Evolutionary conservation across 2,113 vertebrate genomes (phyloP), one percentile per base, ranked within the genome.

Genomic region (Pseudopodoces humilis): DNA sequence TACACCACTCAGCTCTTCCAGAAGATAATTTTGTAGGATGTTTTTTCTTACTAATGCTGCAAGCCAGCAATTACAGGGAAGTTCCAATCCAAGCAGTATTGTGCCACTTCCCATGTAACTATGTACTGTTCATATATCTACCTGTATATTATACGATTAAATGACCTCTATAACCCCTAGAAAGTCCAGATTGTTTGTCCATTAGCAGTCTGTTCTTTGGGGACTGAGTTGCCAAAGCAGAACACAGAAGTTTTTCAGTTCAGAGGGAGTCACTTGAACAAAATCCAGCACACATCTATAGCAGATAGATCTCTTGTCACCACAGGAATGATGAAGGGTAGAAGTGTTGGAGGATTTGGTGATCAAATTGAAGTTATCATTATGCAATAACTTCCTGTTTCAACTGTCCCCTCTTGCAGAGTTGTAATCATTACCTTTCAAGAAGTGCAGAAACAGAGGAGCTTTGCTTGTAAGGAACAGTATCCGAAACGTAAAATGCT

Each of bases 181-280:
- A 92, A 96, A 94, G 49, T 86, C 88, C 53, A 94, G 90, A 47
- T 59, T 96, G 53, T 30, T 91, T 91, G 79, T 90, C 86, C 74
- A 86, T 95, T 96, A 92, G 3, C 67, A 75, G 39, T 18, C 3
- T 92, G 65, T 89, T 90, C 78, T 94, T 96, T 88, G 62, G 85
- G 52, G 76, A 71, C 33, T 67, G 35, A 75, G 27, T 79, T 84
- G 93, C 91, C 62, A 78, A 77, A 95, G 50, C 53, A 63, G 81
- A 83, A 87, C n/a, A 67, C 53, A 78, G 75, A 78, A 81, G 55
- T 83, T 96, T 97, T 96, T 91, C 64, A 58, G 67, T 93, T 96
- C 72, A 74, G 24, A 65, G 70, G 62, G 58, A 94, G 49, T 72
- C 70, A 31, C 37, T 80, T 4, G 4, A 44, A 87, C 3, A 9